A percentile compares a stretch with the other conserved stretches of the same genome.
Evolutionary conservation across 2,888 invertebrate species (phyloP).

Genomic region (Opisthograptis luteolata): DNA sequence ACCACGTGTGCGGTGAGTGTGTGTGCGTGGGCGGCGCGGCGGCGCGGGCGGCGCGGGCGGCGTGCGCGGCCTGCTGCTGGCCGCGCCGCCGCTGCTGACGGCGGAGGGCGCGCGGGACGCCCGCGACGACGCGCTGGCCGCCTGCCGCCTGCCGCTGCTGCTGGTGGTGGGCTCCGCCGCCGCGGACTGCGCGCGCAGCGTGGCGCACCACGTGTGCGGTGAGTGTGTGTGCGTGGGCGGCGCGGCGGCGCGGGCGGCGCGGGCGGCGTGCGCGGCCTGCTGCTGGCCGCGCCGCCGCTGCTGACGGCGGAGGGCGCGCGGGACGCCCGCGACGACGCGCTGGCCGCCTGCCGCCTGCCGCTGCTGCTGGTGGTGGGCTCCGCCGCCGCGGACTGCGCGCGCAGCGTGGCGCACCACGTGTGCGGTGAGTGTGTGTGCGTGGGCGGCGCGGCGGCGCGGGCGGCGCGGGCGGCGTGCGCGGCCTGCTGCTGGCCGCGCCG

Average conservation of each 20-base stretch:
- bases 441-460: no score
- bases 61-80: constrained; percentile 84
- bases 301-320: no score
- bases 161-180: constrained; percentile 47
- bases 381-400: no score
- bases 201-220: constrained; percentile 67
- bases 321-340: no score
- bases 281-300: not conserved
- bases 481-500: no score
- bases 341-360: no score
- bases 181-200: constrained; percentile 72
- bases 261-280: no score
- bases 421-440: no score
- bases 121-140: constrained; percentile 86
- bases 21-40: constrained; percentile 52
- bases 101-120: constrained; percentile 87
- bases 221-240: constrained; percentile 34
- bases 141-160: constrained; percentile 48
- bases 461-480: no score
- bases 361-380: no score
- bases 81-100: constrained; percentile 88
- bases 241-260: not conserved
- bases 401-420: no score
- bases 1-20: constrained; percentile 32
- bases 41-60: constrained; percentile 41